Conservation (phyloP, 1,140 invertebrate genomes). For the Teleogryllus occipitalis region DNA sequence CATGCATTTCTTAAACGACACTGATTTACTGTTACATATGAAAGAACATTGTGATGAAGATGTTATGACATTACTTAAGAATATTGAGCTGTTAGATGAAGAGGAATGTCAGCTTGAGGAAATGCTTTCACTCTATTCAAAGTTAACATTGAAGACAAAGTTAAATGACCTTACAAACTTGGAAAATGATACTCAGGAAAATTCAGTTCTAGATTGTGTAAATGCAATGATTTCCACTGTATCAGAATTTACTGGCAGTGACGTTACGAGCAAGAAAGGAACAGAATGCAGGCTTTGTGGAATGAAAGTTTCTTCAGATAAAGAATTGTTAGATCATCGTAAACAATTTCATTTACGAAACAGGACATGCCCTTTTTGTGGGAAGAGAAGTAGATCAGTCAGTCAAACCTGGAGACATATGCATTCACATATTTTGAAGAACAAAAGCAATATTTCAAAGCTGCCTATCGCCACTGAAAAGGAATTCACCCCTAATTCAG, state of each 20-base stretch:
- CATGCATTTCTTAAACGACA: slow-evolving; percentile 2
- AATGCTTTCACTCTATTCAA: slow-evolving; percentile 13
- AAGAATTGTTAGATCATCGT: slow-evolving; percentile 11
- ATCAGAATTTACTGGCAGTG: too few species aligned
- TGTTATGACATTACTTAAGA: background rate
- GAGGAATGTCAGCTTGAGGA: slow-evolving; percentile 15
- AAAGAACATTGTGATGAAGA: slow-evolving; percentile 11
- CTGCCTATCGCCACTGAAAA: too few species aligned
- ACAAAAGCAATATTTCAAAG: too few species aligned
- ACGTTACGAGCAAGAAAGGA: too few species aligned
- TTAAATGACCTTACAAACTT: too few species aligned
- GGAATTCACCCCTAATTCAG: too few species aligned
- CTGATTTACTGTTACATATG: slow-evolving; percentile 16
- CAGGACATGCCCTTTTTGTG: slow-evolving; percentile 18
- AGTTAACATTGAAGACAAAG: too few species aligned
- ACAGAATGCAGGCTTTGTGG: slow-evolving; percentile 14
- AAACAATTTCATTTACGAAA: slow-evolving; percentile 10
- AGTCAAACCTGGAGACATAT: slow-evolving; percentile 18
- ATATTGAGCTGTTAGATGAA: slow-evolving; percentile 7
- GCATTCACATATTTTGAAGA: slow-evolving; percentile 12
- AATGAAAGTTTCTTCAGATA: slow-evolving; percentile 6
- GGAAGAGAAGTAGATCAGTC: slow-evolving; percentile 15
- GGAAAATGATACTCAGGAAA: too few species aligned
- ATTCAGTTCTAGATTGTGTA: too few species aligned
- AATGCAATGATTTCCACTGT: too few species aligned